Evolutionary conservation across 1,140 invertebrate genomes (phyloP).

Genomic region (Bombus sylvicola): DNA sequence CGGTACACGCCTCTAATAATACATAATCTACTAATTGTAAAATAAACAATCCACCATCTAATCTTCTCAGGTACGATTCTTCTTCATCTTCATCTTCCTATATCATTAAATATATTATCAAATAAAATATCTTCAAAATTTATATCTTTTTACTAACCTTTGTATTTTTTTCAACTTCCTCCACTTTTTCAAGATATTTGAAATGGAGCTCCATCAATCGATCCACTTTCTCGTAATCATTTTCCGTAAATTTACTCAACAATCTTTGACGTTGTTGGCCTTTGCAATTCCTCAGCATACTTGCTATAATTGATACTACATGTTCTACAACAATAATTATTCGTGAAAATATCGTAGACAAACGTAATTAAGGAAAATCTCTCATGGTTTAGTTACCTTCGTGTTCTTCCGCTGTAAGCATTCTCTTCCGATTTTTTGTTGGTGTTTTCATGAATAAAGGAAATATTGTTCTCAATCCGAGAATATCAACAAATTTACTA

Average conservation of each 20-base stretch:
- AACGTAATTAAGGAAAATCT: neutral
- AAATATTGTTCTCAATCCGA: slow-evolving; percentile 97
- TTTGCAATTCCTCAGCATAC: slow-evolving; percentile 95
- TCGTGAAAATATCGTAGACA: neutral
- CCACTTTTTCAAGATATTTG: slow-evolving; percentile 97
- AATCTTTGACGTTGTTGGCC: slow-evolving; percentile 94
- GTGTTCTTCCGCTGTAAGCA: slow-evolving; percentile 94
- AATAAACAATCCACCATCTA: slow-evolving; percentile 97
- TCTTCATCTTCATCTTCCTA: slow-evolving; percentile 90
- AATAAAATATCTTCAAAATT: slow-evolving; percentile 13
- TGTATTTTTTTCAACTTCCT: slow-evolving; percentile 89
- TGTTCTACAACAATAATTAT: slow-evolving; percentile 87
- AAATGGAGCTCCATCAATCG: slow-evolving; percentile 97
- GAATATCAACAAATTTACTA: slow-evolving; percentile 99
- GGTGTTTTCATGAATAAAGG: slow-evolving; percentile 99
- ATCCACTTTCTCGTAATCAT: slow-evolving; percentile 99
- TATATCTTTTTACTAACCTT: slow-evolving; percentile 67
- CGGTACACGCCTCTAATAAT: slow-evolving; percentile 95
- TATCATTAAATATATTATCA: slow-evolving; percentile 12
- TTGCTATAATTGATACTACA: slow-evolving; percentile 96
- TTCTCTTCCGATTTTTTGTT: slow-evolving; percentile 91
- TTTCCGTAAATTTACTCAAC: slow-evolving; percentile 98
- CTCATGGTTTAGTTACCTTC: slow-evolving; percentile 86
- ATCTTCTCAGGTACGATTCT: slow-evolving; percentile 92
- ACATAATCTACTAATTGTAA: slow-evolving; percentile 98